A percentile compares a stretch with the other conserved stretches of the same genome.
Evolutionary conservation across 2,888 invertebrate genomes (phyloP).

Genomic region (Chrysolina haemoptera): DNA sequence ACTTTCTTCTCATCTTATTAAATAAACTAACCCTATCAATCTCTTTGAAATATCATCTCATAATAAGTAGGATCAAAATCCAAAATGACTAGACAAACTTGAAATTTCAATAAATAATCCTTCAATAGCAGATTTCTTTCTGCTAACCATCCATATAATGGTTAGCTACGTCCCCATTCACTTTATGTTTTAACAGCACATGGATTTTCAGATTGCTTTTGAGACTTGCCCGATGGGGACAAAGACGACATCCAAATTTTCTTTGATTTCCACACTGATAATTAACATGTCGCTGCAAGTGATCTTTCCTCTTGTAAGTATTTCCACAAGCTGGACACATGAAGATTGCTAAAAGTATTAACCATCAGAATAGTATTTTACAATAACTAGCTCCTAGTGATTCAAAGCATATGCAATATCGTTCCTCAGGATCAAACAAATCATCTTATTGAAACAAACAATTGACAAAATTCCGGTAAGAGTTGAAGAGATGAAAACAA

Average conservation of each 20-base stretch:
- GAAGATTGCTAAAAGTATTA: slow-evolving; percentile 37
- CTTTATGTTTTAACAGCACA: slow-evolving; percentile 55
- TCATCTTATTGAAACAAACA: too few species aligned
- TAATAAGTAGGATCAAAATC: too few species aligned
- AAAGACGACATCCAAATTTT: slow-evolving; percentile 56
- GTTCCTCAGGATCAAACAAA: too few species aligned
- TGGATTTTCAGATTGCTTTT: slow-evolving; percentile 55
- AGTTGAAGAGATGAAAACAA: too few species aligned
- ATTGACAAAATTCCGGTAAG: too few species aligned
- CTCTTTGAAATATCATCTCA: too few species aligned
- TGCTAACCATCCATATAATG: slow-evolving; percentile 20
- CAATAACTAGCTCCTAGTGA: too few species aligned
- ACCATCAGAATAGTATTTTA: not conserved
- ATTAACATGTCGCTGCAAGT: slow-evolving; percentile 55
- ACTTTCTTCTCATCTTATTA: too few species aligned
- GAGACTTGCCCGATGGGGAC: slow-evolving; percentile 53
- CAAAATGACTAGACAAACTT: not conserved
- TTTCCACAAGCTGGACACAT: slow-evolving; percentile 53
- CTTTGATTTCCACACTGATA: slow-evolving; percentile 59
- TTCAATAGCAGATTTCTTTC: not conserved
- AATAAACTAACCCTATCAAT: too few species aligned
- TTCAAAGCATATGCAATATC: too few species aligned
- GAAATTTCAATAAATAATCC: too few species aligned
- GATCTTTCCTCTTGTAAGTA: slow-evolving; percentile 52
- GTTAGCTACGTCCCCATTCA: slow-evolving; percentile 36